These are phyloP conservation scores for Dendropsophus ebraccatus DNA, from an alignment of 2,113 vertebrate genomes.

Conservation along the genomic window DNA sequence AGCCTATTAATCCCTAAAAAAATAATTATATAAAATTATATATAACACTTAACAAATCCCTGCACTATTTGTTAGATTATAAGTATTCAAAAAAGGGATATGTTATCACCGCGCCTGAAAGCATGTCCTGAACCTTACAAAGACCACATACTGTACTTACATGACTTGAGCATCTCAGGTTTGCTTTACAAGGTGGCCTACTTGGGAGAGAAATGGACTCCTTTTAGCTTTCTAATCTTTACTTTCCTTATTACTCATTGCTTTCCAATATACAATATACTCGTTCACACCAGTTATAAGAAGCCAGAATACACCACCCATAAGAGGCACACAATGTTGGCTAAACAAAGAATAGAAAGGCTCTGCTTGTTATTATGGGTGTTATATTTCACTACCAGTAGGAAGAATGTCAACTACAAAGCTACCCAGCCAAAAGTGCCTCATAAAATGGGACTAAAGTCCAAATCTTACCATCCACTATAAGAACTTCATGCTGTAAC, in stretches of 20 bases:
- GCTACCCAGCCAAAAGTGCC: not conserved
- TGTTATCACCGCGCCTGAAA: not conserved
- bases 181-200: not conserved
- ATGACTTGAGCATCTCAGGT: slow-evolving; percentile 33
- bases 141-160: slow-evolving; percentile 32
- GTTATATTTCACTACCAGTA: slow-evolving; percentile 60
- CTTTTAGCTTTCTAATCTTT: not conserved
- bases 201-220: slow-evolving; percentile 2
- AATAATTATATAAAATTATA: not conserved
- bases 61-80: not conserved
- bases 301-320: slow-evolving; percentile 58
- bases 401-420: not conserved
- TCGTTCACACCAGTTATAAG: slow-evolving; percentile 59
- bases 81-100: not conserved
- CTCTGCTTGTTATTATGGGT: slow-evolving; percentile 66
- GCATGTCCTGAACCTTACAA: not conserved
- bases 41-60: not conserved
- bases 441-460: not conserved
- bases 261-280: slow-evolving; percentile 46
- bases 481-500: not conserved
- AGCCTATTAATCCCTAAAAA: not conserved
- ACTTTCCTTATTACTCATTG: slow-evolving; percentile 55
- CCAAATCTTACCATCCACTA: not conserved
- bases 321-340: slow-evolving; percentile 63
- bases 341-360: slow-evolving; percentile 66